Evolutionary conservation across 2,113 vertebrate species (phyloP), one percentile per base, ranked within the genome.

Genomic region (Leptosomus discolor): DNA sequence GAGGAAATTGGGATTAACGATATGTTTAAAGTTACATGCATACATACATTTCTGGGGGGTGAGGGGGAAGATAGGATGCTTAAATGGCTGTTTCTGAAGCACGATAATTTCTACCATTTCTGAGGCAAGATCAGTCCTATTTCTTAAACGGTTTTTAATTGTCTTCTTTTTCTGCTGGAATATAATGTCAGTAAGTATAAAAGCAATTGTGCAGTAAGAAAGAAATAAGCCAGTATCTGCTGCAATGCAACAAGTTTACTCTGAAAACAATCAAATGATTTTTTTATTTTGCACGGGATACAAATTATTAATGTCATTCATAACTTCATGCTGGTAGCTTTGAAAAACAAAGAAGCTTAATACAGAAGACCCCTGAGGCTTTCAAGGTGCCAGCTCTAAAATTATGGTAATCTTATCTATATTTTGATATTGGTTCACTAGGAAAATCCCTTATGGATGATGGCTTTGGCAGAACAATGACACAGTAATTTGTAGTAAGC

Each of bases 401-500:
- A 95, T 96, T 90, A 96, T 68, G 74, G 63, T 97, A 91, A 97
- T 97, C 94, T 97, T 96, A 45, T 93, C 96, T 97, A 61, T 90
- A 85, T 96, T 96, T 97, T 84, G 34, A 92, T 96, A 96, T 39
- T 76, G 57, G 41, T 91, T 97, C 92, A 64, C 86, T 88, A 92
- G 82, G 46, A 97, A 97, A 98, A 97, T 95, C 85, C 86, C 65
- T 90, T 88, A 91, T 58, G 27, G 92, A 88, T 93, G 90, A 97
- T 87, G 71, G 27, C 41, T 97, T 97, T 92, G 93, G 95, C 93
- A 96, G 88, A 96, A 92, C 89, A 96, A 80, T 88, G 93, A 96
- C 94, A 97, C 57, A 92, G 88, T 98, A 96, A 97, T 97, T 97
- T 97, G 70, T 94, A 96, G 67, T 46, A 92, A 94, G 76, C 43